A percentile compares a stretch with the other conserved stretches of the same genome.
Conservation (phyloP, 2,888 invertebrate genomes). For the Parochlus steinenii region DNA sequence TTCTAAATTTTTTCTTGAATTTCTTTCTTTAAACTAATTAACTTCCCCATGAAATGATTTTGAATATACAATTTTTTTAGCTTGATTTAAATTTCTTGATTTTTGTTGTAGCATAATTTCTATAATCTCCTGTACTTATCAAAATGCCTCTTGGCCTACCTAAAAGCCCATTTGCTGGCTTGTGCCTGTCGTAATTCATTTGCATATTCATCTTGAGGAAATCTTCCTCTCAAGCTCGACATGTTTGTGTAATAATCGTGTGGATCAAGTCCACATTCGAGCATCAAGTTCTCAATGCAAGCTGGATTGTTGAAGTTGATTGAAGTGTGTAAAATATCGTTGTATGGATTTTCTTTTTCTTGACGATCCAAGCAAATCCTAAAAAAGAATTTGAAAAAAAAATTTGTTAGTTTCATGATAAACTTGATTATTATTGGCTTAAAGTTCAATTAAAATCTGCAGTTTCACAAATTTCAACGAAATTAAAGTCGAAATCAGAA, state of each 20-base stretch:
- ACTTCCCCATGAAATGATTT: too few relatives aligned
- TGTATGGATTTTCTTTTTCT: slow-evolving; percentile 62
- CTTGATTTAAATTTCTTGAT: too few relatives aligned
- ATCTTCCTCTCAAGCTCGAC: slow-evolving; percentile 42
- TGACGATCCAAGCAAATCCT: slow-evolving; percentile 68
- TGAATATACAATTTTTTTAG: too few relatives aligned
- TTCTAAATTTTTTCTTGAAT: too few relatives aligned
- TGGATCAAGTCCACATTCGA: slow-evolving; percentile 39
- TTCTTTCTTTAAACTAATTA: too few relatives aligned
- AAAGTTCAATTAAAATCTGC: too few relatives aligned
- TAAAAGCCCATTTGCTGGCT: slow-evolving; percentile 86
- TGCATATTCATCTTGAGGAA: slow-evolving; percentile 66
- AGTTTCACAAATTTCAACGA: not conserved
- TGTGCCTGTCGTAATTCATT: slow-evolving; percentile 73
- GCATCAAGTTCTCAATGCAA: slow-evolving; percentile 66
- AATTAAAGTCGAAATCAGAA: not conserved
- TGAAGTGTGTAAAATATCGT: slow-evolving; percentile 64
- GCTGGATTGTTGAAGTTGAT: slow-evolving; percentile 80
- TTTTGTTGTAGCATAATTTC: too few relatives aligned
- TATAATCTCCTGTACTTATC: too few relatives aligned
- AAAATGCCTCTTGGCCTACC: too few relatives aligned
- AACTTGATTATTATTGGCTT: too few relatives aligned
- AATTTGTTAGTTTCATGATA: too few relatives aligned
- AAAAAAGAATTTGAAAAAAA: too few relatives aligned
- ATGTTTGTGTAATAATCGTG: slow-evolving; percentile 24